phyloP scores from a whole-genome alignment of 30 jellyfish, hydroid and myxozoan genomes.

The Euphysa ruthae region DNA sequence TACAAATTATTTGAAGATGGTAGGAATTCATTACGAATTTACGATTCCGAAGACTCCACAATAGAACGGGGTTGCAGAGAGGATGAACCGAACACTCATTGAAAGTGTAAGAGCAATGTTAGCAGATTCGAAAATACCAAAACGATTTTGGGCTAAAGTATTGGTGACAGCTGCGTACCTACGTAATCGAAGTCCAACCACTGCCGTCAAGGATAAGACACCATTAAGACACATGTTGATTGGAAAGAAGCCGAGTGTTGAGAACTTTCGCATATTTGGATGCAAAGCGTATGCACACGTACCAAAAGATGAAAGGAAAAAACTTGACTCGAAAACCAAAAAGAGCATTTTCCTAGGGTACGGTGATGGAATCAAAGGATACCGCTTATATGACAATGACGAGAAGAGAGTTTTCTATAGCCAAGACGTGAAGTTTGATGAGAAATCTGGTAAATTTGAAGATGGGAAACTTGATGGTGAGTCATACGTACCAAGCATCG shows the following conservation, averaged over 20 bases:
- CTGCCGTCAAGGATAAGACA: conserved; percentile 21
- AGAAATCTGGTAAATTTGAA: not conserved
- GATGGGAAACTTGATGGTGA: not conserved
- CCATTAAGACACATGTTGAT: too few species aligned
- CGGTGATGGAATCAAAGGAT: conserved; percentile 11
- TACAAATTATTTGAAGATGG: too few species aligned
- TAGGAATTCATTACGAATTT: too few species aligned
- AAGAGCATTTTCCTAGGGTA: too few species aligned
- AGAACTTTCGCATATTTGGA: conserved; percentile 30
- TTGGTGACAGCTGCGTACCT: conserved; percentile 31
- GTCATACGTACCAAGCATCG: not conserved
- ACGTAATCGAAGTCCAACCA: conserved; percentile 42
- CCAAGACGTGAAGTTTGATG: conserved; percentile 6
- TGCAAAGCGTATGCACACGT: conserved; percentile 52
- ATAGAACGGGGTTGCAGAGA: too few species aligned
- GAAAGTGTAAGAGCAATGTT: too few species aligned
- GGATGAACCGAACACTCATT: too few species aligned
- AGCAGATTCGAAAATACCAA: conserved; percentile 9
- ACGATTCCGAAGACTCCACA: conserved; percentile 7
- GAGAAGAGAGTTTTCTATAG: not conserved
- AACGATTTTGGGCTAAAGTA: conserved; percentile 46
- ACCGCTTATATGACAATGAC: conserved; percentile 10
- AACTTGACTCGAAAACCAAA: too few species aligned
- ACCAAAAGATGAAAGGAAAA: too few species aligned
- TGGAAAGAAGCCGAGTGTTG: conserved; percentile 35